Conservation (phyloP, 2,888 invertebrate species). For the Heliconius erato region DNA sequence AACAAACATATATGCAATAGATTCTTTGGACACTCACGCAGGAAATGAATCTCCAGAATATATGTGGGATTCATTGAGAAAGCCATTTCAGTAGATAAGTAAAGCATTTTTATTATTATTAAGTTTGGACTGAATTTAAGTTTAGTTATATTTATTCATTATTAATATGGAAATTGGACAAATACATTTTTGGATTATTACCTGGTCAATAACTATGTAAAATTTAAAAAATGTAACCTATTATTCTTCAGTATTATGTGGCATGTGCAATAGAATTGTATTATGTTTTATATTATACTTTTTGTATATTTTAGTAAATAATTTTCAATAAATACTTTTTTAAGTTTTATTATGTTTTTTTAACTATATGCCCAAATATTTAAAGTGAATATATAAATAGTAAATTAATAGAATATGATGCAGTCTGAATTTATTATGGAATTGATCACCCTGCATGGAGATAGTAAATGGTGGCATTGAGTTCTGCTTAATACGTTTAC, state of each 20-base stretch:
- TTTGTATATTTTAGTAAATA: slow-evolving; percentile 26
- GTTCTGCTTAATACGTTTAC: no score
- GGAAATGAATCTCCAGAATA: slow-evolving; percentile 89
- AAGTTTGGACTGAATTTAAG: slow-evolving; percentile 55
- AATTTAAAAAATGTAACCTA: slow-evolving; percentile 48
- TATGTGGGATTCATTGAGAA: slow-evolving; percentile 89
- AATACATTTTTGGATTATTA: neutral
- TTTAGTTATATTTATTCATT: slow-evolving; percentile 46
- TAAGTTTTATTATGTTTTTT: slow-evolving; percentile 39
- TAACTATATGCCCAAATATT: neutral
- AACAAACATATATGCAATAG: slow-evolving; percentile 82
- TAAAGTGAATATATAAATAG: neutral
- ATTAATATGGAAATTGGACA: slow-evolving; percentile 43
- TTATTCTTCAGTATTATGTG: slow-evolving; percentile 67
- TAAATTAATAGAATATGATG: no score
- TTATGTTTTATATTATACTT: slow-evolving; percentile 51
- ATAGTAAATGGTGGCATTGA: no score
- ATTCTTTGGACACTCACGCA: slow-evolving; percentile 86
- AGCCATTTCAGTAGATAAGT: slow-evolving; percentile 86
- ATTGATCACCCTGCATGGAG: no score
- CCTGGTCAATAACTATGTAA: no score
- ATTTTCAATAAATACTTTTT: slow-evolving; percentile 50
- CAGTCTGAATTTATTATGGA: no score
- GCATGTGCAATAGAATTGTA: slow-evolving; percentile 66
- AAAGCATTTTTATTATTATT: slow-evolving; percentile 33